Evolutionary conservation across 1,140 invertebrate species (phyloP).

Genomic region (Papilio aristodemus): DNA sequence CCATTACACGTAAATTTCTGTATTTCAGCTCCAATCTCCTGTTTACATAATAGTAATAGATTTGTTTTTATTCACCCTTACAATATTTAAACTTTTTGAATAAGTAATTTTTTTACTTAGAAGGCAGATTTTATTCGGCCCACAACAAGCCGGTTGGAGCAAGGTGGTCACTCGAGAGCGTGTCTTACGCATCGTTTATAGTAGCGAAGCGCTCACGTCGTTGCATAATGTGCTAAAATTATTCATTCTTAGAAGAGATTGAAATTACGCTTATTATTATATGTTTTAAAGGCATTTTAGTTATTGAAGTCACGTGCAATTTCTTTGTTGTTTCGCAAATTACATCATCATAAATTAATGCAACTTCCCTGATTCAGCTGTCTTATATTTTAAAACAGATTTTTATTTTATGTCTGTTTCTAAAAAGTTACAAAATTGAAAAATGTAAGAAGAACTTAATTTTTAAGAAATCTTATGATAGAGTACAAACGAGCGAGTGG

Average conservation of each 20-base stretch:
- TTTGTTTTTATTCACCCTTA: background rate
- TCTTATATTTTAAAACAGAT: background rate
- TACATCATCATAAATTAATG: background rate
- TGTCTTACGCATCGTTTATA: constrained; percentile 6
- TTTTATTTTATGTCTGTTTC: no score
- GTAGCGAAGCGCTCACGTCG: background rate
- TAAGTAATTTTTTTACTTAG: no score
- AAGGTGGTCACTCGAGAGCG: background rate
- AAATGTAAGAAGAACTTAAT: background rate
- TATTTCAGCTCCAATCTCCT: background rate
- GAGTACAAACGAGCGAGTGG: background rate
- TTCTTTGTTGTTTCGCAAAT: background rate
- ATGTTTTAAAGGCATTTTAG: background rate
- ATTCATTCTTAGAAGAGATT: background rate
- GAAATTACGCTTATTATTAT: constrained; percentile 15
- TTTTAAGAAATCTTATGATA: background rate
- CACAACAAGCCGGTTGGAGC: no score
- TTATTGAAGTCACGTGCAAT: constrained; percentile 8
- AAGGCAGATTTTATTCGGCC: no score
- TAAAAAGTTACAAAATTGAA: background rate
- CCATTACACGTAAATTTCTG: background rate
- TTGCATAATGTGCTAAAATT: constrained; percentile 21
- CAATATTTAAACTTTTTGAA: background rate
- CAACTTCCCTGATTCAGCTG: background rate
- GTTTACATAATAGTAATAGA: background rate